Evolutionary conservation across 2,113 vertebrate species (phyloP).

Genomic region (Xenus cinereus): DNA sequence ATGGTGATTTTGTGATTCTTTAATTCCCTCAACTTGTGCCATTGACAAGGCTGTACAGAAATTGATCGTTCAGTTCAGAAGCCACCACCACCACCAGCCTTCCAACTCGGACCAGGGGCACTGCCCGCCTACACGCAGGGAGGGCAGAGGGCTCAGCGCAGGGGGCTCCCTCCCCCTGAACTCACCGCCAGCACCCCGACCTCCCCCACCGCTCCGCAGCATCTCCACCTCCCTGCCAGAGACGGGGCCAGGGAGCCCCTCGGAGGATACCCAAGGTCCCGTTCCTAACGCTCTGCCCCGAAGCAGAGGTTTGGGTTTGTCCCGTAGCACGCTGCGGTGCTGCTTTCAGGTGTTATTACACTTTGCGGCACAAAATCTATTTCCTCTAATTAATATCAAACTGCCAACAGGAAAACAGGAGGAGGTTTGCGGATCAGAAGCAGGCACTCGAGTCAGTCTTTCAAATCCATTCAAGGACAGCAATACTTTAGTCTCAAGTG

Average conservation of each 20-base stretch:
- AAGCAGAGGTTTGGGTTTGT: background rate
- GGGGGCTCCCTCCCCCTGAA: background rate
- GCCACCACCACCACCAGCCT: background rate
- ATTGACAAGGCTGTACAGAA: background rate
- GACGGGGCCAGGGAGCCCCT: rapidly evolving
- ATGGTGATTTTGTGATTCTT: too few relatives aligned
- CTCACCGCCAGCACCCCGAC: background rate
- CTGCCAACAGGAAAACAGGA: background rate
- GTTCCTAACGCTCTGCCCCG: background rate
- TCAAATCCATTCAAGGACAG: background rate
- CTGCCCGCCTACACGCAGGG: background rate
- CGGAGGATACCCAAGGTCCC: background rate
- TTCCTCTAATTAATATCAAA: background rate
- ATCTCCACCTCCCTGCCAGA: background rate
- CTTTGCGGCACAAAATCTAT: background rate
- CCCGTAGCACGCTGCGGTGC: background rate
- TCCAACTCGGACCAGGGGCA: background rate
- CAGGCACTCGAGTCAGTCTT: background rate
- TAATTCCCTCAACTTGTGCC: background rate
- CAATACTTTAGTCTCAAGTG: background rate
- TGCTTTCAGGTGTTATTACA: background rate
- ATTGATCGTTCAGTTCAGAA: background rate
- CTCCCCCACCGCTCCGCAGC: background rate
- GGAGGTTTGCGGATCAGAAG: background rate
- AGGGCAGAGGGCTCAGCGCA: background rate